Percentiles rank a stretch among this genome's conserved stretches.
Conservation (phyloP, 2,797 vertebrate species). For the Hyperoplus immaculatus region DNA sequence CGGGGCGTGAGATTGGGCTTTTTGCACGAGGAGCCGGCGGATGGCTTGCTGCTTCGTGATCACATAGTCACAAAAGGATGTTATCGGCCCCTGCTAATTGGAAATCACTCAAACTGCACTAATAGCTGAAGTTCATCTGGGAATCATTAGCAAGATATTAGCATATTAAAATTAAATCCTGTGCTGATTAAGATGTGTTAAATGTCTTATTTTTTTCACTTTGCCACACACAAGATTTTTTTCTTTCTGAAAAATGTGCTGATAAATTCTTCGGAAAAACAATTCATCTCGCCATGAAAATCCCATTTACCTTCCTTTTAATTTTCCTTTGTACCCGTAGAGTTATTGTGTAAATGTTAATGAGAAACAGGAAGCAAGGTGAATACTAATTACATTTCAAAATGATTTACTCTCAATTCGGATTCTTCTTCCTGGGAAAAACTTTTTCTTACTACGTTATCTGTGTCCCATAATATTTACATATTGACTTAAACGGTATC, state of each 20-base stretch:
- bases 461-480: background rate
- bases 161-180: constrained; percentile 67
- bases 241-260: background rate
- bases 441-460: background rate
- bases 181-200: constrained; percentile 57
- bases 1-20: constrained; percentile 51
- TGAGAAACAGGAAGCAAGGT: background rate
- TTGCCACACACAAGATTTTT: constrained; percentile 1
- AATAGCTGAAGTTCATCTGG: constrained; percentile 64
- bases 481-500: background rate
- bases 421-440: constrained; percentile 1
- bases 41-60: constrained; percentile 47
- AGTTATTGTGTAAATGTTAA: constrained; percentile 5
- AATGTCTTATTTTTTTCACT: constrained; percentile 40
- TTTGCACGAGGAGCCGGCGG: constrained; percentile 31
- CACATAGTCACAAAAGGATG: constrained; percentile 55
- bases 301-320: background rate
- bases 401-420: background rate
- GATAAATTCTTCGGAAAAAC: background rate
- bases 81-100: constrained; percentile 65
- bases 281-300: background rate
- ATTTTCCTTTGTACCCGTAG: background rate
- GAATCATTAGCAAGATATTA: constrained; percentile 71
- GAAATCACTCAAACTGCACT: constrained; percentile 72
- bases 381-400: constrained; percentile 6